Evolutionary conservation across 2,888 invertebrate genomes (phyloP), one percentile per base, ranked within the genome.

Genomic region (Xanthorhoe designata): DNA sequence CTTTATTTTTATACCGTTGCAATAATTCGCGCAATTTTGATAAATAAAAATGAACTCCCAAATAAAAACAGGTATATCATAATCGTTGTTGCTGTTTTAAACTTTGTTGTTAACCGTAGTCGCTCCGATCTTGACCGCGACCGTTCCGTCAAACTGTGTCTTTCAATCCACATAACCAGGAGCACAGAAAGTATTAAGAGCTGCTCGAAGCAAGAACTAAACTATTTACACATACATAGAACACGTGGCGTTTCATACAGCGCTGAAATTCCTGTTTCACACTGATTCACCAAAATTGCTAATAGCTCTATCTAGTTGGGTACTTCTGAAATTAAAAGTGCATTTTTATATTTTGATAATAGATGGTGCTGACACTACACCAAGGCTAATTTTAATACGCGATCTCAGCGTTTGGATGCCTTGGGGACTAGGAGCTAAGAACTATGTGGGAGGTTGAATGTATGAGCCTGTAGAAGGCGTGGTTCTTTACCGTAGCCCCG

Each of bases 321-420:
- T 42, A 13, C 38, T 4, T 42, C 38, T 13, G 35, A 38, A 38
- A 38, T 9, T 35, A 0, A 9, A 38, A 38, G 10, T 38, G 35
- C 35, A 13, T 0, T 42, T 13, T 42, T 4, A 42, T 13, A 13
- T 13, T 35, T n/a, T n/a, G 45, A 15, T 17, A 19, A n/a, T 54
- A 42, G 42, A 55, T 29, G 24, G 45, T 53, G 53, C 32, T 61
- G 53, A 32, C 38, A 15, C n/a, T 15, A 45, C n/a, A 24, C 42
- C 8, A 47, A 24, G 29, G 10, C 15, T n/a, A 52, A 42, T 52
- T 17, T 29, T 17, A 38, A 50, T 51, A 32, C 38, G 10, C 29
- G 61, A 13, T 61, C 13, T 61, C 49, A 61, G 24, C 53, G 38
- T 53, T 49, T 15, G 35, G 49, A 61, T 55, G 55, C 49, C 24